These are phyloP conservation scores for Pseudoatta argentina DNA, from an alignment of 1,140 invertebrate species.

Conservation along the genomic window DNA sequence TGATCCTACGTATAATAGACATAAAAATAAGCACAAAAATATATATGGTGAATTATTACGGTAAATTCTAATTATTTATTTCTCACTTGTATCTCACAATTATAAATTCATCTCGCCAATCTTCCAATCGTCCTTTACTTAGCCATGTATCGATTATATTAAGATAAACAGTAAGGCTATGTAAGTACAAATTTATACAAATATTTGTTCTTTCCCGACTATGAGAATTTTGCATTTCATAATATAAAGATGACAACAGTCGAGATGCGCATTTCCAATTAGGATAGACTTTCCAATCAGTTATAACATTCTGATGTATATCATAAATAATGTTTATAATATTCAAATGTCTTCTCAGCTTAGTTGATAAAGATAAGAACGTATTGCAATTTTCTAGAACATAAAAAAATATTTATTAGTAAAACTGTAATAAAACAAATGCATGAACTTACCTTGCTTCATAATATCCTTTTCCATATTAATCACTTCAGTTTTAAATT, in stretches of 20 bases:
- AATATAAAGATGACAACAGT: slow-evolving; percentile 84
- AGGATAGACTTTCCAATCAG: slow-evolving; percentile 78
- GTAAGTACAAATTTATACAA: slow-evolving; percentile 85
- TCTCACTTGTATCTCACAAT: slow-evolving; percentile 81
- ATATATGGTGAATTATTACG: background rate
- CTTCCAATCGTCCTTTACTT: slow-evolving; percentile 86
- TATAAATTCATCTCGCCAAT: slow-evolving; percentile 87
- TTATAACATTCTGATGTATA: slow-evolving; percentile 83
- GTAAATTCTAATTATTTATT: background rate
- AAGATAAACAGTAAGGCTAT: slow-evolving; percentile 86
- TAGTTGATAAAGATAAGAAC: slow-evolving; percentile 82
- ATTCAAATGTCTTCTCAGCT: slow-evolving; percentile 81
- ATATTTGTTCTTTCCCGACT: slow-evolving; percentile 84
- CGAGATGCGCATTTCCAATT: slow-evolving; percentile 83
- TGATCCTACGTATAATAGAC: slow-evolving; percentile 54
- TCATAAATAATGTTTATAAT: slow-evolving; percentile 83
- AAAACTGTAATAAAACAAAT: background rate
- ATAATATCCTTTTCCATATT: slow-evolving; percentile 80
- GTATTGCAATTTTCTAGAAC: slow-evolving; percentile 80
- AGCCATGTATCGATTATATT: slow-evolving; percentile 87
- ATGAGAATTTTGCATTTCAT: slow-evolving; percentile 83
- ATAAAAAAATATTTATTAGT: slow-evolving; percentile 52
- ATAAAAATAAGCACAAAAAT: slow-evolving; percentile 45
- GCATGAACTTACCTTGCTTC: slow-evolving; percentile 79
- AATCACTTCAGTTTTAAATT: slow-evolving; percentile 78